These are phyloP conservation scores for Hyposoter didymator DNA, from an alignment of 2,888 invertebrate species.

Conservation along the genomic window DNA sequence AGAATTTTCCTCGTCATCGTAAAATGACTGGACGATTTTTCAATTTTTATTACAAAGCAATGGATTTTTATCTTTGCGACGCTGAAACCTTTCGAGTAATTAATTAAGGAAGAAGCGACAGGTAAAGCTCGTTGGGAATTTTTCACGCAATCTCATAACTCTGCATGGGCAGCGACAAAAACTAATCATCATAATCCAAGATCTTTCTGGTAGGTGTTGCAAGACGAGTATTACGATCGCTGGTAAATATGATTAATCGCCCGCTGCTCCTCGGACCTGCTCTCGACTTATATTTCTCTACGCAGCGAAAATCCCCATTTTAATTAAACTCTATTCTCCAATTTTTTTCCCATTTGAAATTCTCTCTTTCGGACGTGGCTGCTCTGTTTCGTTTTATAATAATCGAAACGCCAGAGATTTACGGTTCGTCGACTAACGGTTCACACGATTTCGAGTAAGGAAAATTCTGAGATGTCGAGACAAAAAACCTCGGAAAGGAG, in stretches of 20 bases:
- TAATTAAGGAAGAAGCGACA: background rate
- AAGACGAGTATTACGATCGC: constrained; percentile 34
- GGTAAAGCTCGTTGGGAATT: background rate
- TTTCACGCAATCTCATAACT: background rate
- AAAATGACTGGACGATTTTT: background rate
- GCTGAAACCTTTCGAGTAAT: background rate
- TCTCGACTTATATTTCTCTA: constrained; percentile 7
- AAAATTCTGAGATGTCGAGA: background rate
- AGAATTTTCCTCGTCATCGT: background rate
- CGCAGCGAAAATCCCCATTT: constrained; percentile 19
- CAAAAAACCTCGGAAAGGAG: background rate
- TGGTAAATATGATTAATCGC: constrained; percentile 35
- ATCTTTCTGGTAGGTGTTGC: background rate
- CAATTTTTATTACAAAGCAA: background rate
- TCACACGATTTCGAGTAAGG: background rate
- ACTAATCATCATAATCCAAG: constrained; percentile 45
- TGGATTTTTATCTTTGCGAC: background rate
- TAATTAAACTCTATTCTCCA: constrained; percentile 20
- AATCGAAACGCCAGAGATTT: constrained; percentile 21
- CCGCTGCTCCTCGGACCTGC: constrained; percentile 14
- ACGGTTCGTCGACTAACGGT: constrained; percentile 41
- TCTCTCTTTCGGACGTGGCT: background rate
- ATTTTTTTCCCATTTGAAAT: constrained; percentile 12
- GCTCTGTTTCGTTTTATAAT: background rate
- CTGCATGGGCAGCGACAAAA: constrained; percentile 6